Base-by-base conservation (phyloP, 2,888 invertebrate genomes). In the Polyommatus iphigenia region DNA sequence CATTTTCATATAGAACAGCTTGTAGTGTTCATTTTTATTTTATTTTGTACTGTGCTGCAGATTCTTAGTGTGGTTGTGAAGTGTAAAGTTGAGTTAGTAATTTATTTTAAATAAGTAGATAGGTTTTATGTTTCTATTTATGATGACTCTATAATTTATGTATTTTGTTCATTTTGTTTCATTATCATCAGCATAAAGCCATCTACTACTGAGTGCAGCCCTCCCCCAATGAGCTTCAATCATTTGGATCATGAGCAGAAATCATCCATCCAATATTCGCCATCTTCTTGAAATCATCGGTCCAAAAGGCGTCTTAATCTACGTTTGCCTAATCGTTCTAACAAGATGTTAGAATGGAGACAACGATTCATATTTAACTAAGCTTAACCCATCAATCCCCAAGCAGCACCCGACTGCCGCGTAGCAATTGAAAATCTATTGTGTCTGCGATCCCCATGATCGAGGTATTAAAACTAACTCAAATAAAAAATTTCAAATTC, bases 1-100 rank as follows among this genome's bases (percentile, higher is more conserved):
- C n/a, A 72, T 20, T 72, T 72, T 41, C 0, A 72, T 67, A 67
- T 67, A 15, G 29, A 67, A 67, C 67, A 67, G 67, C 67, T 67
- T 67, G 29, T 67, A 67, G 29, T 24, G 10, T 67, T 67, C 15
- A 67, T 67, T 67, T 67, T 67, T 18, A 32, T 67, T 67, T 32
- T 67, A 5, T 15, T 32, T 29, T 20, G 3, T 15, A 54, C 0
- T 62, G 24, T 10, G 62, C 24, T 59, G 8, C 20, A 20, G 59
- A 59, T 59, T 2, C 8, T 59, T 7, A 59, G 54, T 2, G 5
- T 54, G 2, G 54, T 54, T 54, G 13, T 54, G 18, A 18, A 54
- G 2, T 54, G 5, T 54, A 4, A 50, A 0, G 4, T 15, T 20
- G 7, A 20, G 20, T 59, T n/a, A 20, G 59, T 59, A 20, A 59